These are phyloP conservation scores for Zaprionus obscuricornis DNA, from an alignment of 2,888 invertebrate genomes.

Conservation along the genomic window DNA sequence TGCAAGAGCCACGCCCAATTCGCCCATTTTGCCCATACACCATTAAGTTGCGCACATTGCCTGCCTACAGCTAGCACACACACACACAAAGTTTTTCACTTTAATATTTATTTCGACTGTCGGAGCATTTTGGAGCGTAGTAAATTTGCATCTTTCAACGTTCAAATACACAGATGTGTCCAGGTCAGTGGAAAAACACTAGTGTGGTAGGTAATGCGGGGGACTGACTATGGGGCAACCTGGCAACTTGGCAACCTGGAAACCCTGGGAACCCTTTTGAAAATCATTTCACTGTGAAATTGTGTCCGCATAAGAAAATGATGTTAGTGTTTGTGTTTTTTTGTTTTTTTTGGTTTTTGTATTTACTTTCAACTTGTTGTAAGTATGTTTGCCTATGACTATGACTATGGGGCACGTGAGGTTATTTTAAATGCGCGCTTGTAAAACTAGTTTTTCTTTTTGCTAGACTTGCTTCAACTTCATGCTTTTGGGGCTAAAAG, in stretches of 20 bases:
- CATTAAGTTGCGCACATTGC: constrained; percentile 34
- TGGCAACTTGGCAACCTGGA: too few species aligned
- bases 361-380: too few species aligned
- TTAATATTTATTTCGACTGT: constrained; percentile 77
- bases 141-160: constrained; percentile 77
- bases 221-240: too few species aligned
- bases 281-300: constrained; percentile 75
- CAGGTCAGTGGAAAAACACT: constrained; percentile 35
- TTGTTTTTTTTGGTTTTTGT: too few species aligned
- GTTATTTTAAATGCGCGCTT: constrained; percentile 63
- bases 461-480: constrained; percentile 19
- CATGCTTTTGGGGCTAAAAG: constrained; percentile 10
- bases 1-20: constrained; percentile 26
- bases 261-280: constrained; percentile 49
- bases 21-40: constrained; percentile 36
- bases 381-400: constrained; percentile 10
- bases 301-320: constrained; percentile 58
- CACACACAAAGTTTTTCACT: constrained; percentile 59
- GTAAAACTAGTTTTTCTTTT: constrained; percentile 68
- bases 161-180: constrained; percentile 57
- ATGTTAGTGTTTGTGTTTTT: constrained; percentile 12
- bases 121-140: constrained; percentile 60
- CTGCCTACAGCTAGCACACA: constrained; percentile 32
- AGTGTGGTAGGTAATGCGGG: too few species aligned
- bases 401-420: constrained; percentile 56